Base-by-base conservation (phyloP, 2,888 invertebrate genomes). In the Strigamia transsilvanica region DNA sequence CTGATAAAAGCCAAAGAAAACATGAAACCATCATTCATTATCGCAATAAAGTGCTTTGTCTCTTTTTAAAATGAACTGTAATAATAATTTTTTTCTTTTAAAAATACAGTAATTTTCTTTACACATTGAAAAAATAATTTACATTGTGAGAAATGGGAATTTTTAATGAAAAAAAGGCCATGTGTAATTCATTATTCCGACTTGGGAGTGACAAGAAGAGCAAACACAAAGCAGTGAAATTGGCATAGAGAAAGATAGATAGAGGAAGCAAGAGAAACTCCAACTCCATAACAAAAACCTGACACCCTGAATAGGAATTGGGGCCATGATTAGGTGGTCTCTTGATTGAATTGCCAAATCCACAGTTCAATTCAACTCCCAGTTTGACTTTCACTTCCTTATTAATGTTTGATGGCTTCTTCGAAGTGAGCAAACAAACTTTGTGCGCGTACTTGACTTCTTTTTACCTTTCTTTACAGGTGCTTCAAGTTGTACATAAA, bases 281-380 rank as follows among this genome's bases (percentile, higher is more conserved):
- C 21, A n/a, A 73, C 73, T 73, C 73, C 32, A 73, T 73, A 73
- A 73, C 73, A 73, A 73, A 73, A 73, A 73, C 73, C 73, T 73
- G 73, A 73, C 73, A 73, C 73, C 73, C 73, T 73, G 73, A 73
- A 73, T 73, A 73, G 73, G 73, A 73, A 73, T 73, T 73, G 73
- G 27, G 73, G 32, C 23, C 73, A 73, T 73, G 73, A 73, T 73
- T 73, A 73, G 73, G 73, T 73, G 73, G 73, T 73, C 73, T 73
- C 73, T 73, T 73, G 32, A 73, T 73, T 73, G 73, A 73, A 73
- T 73, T 73, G 73, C 73, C 73, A 73, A 32, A 73, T 73, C 73
- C 32, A 73, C 73, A 27, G 27, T 73, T 73, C 73, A n/a, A 73
- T 73, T 73, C 27, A 15, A 73, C 27, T 73, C 15, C 10, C 27